Conservation (phyloP, 2,113 vertebrate species). For the Catharus bicknelli region DNA sequence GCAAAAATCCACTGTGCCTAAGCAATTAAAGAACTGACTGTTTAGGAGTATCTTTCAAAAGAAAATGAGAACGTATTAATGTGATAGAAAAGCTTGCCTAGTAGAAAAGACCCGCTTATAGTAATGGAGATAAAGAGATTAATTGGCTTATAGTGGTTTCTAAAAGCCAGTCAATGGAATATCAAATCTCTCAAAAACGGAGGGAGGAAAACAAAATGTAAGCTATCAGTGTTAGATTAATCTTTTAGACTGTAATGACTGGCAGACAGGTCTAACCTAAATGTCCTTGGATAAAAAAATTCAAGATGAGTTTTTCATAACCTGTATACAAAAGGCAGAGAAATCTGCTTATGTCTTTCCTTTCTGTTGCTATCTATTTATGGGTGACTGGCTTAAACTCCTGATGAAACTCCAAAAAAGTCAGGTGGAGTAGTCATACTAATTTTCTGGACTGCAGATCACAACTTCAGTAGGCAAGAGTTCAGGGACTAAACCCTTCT, state of each 20-base stretch:
- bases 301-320: not conserved
- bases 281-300: not conserved
- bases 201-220: not conserved
- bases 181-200: slow-evolving; percentile 13
- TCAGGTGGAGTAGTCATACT: not conserved
- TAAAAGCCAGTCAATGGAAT: slow-evolving; percentile 16
- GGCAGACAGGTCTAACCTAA: not conserved
- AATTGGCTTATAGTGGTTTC: not conserved
- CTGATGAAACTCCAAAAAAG: not conserved
- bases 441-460: not conserved
- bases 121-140: slow-evolving; percentile 25
- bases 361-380: not conserved
- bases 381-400: not conserved
- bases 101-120: not conserved
- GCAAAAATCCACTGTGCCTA: not conserved
- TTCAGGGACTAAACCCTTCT: not conserved
- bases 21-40: not conserved
- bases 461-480: not conserved
- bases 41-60: not conserved
- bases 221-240: not conserved
- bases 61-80: not conserved
- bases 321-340: not conserved
- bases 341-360: not conserved
- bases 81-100: not conserved
- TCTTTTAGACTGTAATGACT: not conserved